Percentiles rank a stretch among this genome's conserved stretches.
Conservation (phyloP, 2,113 vertebrate genomes). For the Prunella fulvescens region DNA sequence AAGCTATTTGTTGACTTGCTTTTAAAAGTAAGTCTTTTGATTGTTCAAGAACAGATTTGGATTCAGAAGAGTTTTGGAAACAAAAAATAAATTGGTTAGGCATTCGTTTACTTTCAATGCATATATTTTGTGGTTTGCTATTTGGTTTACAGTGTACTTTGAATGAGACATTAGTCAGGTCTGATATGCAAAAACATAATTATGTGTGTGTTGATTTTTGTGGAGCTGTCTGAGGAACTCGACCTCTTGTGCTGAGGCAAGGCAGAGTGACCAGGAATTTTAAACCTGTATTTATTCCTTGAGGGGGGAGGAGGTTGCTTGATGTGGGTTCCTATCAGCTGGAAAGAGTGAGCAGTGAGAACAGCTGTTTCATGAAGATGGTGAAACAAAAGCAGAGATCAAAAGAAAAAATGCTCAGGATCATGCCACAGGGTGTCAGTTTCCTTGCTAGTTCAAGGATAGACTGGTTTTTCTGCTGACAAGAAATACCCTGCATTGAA, state of each 20-base stretch:
- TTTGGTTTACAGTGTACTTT: neutral
- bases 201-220: neutral
- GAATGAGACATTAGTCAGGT: neutral
- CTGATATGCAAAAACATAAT: neutral
- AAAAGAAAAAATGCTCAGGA: neutral
- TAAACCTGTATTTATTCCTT: neutral
- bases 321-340: neutral
- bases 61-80: neutral
- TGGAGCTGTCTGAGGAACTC: neutral
- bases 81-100: neutral
- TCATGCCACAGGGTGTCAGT: neutral
- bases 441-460: neutral
- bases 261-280: neutral
- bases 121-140: neutral
- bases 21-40: conserved; percentile 42
- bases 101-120: neutral
- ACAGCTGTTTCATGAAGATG: neutral
- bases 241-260: neutral
- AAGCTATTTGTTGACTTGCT: conserved; percentile 52
- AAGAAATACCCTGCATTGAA: neutral
- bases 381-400: neutral
- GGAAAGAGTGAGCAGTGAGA: neutral
- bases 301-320: neutral
- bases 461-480: neutral
- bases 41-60: neutral